A percentile compares a stretch with the other conserved stretches of the same genome.
Conservation (phyloP, 2,797 vertebrate species). For the Gymnoscopelus braueri region DNA sequence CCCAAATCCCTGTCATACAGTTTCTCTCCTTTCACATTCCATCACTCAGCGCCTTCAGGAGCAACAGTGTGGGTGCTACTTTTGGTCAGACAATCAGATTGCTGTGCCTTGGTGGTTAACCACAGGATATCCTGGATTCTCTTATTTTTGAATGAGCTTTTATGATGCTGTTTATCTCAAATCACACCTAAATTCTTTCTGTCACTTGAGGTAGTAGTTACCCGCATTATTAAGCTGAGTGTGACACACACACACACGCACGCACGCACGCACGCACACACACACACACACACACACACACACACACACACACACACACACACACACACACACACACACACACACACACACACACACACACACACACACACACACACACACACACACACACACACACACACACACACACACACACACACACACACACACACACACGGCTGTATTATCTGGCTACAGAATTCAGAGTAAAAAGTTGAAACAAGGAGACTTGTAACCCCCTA, state of each 20-base stretch:
- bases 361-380: not conserved
- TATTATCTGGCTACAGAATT: too few relatives aligned
- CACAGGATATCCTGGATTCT: slow-evolving; percentile 73
- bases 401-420: not conserved
- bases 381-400: not conserved
- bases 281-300: not conserved
- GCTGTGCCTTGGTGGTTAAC: slow-evolving; percentile 65
- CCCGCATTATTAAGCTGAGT: not conserved
- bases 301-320: not conserved
- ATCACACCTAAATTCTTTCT: slow-evolving; percentile 13
- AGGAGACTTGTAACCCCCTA: too few relatives aligned
- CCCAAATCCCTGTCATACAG: slow-evolving; percentile 49
- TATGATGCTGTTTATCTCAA: slow-evolving; percentile 59
- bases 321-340: not conserved
- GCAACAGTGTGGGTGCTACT: slow-evolving; percentile 61
- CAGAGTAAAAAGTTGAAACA: not conserved
- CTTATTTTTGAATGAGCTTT: slow-evolving; percentile 69
- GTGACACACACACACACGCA: not conserved
- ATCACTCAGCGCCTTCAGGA: slow-evolving; percentile 57
- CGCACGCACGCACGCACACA: not conserved
- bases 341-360: not conserved
- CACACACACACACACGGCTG: not conserved
- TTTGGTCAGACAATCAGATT: slow-evolving; percentile 64
- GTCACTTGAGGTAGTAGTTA: not conserved
- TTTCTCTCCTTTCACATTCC: slow-evolving; percentile 59